phyloP scores from a whole-genome alignment of 2,797 vertebrate genomes.

The Bradypodion ventrale region DNA sequence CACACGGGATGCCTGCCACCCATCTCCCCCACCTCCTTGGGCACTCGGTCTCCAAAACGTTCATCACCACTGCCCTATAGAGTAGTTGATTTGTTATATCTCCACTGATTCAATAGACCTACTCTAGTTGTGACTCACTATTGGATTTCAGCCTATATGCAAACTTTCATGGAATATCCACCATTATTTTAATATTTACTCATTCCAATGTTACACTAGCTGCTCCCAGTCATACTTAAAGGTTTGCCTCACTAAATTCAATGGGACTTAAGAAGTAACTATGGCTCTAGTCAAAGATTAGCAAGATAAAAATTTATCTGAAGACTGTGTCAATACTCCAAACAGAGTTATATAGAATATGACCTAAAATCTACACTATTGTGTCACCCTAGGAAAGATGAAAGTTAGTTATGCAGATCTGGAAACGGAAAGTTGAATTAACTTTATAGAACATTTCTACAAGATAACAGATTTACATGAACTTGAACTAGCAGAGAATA shows the following conservation, averaged over 20 bases:
- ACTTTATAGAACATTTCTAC: background rate
- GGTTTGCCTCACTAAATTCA: background rate
- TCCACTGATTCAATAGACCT: too few species aligned
- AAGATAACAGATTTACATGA: conserved; percentile 8
- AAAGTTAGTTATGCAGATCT: background rate
- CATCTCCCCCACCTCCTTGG: too few species aligned
- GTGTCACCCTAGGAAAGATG: too few species aligned
- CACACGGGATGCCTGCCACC: too few species aligned
- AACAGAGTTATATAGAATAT: too few species aligned
- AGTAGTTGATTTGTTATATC: too few species aligned
- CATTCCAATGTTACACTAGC: background rate
- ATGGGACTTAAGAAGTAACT: background rate
- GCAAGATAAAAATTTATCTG: background rate
- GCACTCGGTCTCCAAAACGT: too few species aligned
- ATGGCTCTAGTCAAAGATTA: background rate
- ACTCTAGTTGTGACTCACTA: too few species aligned
- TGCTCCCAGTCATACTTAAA: too few species aligned
- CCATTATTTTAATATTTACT: background rate
- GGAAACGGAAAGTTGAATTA: background rate
- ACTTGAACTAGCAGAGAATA: background rate
- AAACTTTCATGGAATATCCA: background rate
- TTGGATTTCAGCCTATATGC: too few species aligned
- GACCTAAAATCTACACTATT: too few species aligned
- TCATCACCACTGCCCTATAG: too few species aligned
- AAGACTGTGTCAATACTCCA: background rate